Percentiles rank a stretch among this genome's conserved stretches.
phyloP scores from a whole-genome alignment of 2,888 invertebrate genomes.

The Nomada hirtipes region DNA sequence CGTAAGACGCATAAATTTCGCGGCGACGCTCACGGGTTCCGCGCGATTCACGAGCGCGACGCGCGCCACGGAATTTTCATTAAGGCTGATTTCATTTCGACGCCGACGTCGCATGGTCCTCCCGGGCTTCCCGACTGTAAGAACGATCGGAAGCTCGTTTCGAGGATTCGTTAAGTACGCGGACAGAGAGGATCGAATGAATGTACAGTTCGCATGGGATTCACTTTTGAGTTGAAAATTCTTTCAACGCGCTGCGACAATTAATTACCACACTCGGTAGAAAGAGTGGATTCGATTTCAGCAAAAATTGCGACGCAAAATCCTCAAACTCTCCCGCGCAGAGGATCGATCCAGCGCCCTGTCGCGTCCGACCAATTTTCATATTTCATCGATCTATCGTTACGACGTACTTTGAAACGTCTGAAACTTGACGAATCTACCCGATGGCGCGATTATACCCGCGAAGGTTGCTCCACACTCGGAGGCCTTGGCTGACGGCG shows the following conservation, averaged over 20 bases:
- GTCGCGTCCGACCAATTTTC: too few species aligned
- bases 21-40: conserved; percentile 50
- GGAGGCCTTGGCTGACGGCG: conserved; percentile 32
- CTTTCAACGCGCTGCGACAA: too few species aligned
- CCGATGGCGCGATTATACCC: conserved; percentile 25
- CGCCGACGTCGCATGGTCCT: conserved; percentile 29
- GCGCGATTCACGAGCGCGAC: conserved; percentile 54
- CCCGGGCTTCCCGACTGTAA: neutral
- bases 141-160: conserved; percentile 4
- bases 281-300: neutral
- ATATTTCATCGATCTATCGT: neutral
- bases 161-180: neutral
- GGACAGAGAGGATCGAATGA: neutral
- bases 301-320: neutral
- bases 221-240: too few species aligned
- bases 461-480: conserved; percentile 27
- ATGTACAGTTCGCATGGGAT: neutral
- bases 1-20: conserved; percentile 63
- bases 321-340: neutral
- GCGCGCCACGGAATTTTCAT: conserved; percentile 63
- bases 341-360: too few species aligned
- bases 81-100: conserved; percentile 67
- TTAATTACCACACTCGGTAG: too few species aligned
- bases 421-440: neutral
- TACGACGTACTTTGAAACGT: neutral